These are phyloP conservation scores for Ornithoptera alexandrae DNA, from an alignment of 2,888 invertebrate species.

Conservation along the genomic window DNA sequence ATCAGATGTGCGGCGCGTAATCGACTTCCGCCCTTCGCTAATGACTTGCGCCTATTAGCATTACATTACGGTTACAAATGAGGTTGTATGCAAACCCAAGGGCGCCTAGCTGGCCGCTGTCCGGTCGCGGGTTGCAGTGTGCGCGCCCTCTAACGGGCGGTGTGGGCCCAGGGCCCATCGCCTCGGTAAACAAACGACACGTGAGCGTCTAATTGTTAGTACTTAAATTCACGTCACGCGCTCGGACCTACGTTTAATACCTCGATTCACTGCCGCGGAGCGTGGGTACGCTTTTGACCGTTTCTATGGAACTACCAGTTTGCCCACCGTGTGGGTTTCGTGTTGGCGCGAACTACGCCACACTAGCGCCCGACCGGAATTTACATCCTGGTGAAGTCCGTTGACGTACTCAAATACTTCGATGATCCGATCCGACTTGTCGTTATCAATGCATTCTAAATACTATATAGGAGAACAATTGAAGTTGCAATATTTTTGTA, in stretches of 20 bases:
- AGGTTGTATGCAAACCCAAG: background rate
- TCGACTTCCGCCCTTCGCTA: conserved; percentile 20
- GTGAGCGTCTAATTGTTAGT: conserved; percentile 26
- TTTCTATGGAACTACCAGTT: conserved; percentile 24
- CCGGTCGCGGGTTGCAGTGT: conserved; percentile 1
- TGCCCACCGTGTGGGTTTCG: conserved; percentile 13
- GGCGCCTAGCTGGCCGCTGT: conserved; percentile 1
- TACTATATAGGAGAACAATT: no score
- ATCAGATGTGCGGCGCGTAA: conserved; percentile 23
- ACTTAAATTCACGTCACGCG: conserved; percentile 35
- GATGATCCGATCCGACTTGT: no score
- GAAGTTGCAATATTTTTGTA: no score
- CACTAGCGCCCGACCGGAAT: no score
- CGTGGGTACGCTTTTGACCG: conserved; percentile 37
- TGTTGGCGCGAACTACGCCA: background rate
- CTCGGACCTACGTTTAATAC: conserved; percentile 32
- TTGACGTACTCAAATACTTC: no score
- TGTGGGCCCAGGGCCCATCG: conserved; percentile 24
- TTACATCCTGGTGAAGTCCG: no score
- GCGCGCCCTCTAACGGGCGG: conserved; percentile 5
- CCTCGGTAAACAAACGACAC: conserved; percentile 25
- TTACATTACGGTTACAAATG: conserved; percentile 26
- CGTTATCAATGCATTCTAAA: no score
- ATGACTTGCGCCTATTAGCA: conserved; percentile 17
- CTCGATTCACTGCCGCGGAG: conserved; percentile 40